phyloP scores from a whole-genome alignment of 2,888 invertebrate genomes.

The Scelioninae gen. 1 region DNA sequence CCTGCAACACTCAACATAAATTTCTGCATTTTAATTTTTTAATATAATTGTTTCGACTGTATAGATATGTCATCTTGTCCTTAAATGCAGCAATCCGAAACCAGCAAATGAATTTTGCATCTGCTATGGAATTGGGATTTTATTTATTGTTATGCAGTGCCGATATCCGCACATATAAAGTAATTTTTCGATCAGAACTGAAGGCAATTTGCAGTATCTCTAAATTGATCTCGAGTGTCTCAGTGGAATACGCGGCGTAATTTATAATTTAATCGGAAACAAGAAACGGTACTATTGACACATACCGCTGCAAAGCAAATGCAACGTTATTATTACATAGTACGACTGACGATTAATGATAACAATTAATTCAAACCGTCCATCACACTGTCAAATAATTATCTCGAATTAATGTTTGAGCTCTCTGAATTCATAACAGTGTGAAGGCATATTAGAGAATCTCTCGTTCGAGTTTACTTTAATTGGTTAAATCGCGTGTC shows the following conservation, averaged over 20 bases:
- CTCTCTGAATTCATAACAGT: conserved; percentile 35
- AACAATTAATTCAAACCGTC: conserved; percentile 56
- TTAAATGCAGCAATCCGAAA: neutral
- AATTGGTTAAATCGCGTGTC: no score
- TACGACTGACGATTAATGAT: conserved; percentile 49
- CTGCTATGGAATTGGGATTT: conserved; percentile 14
- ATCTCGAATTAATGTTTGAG: conserved; percentile 53
- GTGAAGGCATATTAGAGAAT: conserved; percentile 16
- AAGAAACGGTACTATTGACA: conserved; percentile 45
- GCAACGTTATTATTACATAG: conserved; percentile 44
- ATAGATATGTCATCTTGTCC: no score
- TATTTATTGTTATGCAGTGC: conserved; percentile 29
- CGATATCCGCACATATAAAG: neutral
- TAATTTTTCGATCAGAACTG: conserved; percentile 31
- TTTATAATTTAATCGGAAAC: conserved; percentile 59
- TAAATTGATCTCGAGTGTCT: conserved; percentile 45
- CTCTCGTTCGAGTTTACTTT: no score
- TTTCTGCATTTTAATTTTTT: no score
- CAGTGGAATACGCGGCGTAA: conserved; percentile 41
- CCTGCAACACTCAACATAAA: no score
- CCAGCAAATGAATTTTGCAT: conserved; percentile 17
- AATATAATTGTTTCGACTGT: no score
- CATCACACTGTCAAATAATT: conserved; percentile 57
- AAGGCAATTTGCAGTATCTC: conserved; percentile 52
- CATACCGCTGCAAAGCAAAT: conserved; percentile 28